Evolutionary conservation across 2,888 invertebrate species (phyloP), one percentile per base, ranked within the genome.

Genomic region (Euclidia mi): DNA sequence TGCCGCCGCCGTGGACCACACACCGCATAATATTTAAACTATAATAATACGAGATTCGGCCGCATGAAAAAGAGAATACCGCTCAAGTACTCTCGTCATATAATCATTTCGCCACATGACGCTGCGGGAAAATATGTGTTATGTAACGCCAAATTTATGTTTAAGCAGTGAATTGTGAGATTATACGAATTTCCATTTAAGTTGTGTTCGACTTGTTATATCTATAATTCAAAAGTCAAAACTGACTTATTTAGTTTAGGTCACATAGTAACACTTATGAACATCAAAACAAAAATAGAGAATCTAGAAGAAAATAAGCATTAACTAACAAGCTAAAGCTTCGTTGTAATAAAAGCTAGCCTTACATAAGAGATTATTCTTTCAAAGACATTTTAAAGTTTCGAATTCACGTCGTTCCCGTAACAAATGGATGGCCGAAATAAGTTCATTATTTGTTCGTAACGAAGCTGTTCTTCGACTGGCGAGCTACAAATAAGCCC

Each of bases 21-120:
- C 40, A 40, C 45, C 47, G 56, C 49, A 59, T 56, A 60, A 62
- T 62, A 65, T 72, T 66, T 57, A 48, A 58, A 52, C 55, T 43
- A 71, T 58, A 74, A 58, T 56, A 63, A 45, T 38, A 62, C 38
- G 45, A 62, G 47, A 60, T 51, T 56, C 44, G 38, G 43, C 20
- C 37, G 18, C 14, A 51, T 56, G 37, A 56, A 60, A 49, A 60
- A 53, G 35, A 17, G 38, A 20, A 55, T 49, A 41, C 31, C 14
- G 31, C 29, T 18, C n/a, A 18, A 44, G 51, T 51, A 53, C 51
- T 63, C 14, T 46, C 11, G 31, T 40, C 29, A 42, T 49, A 38
- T 32, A 35, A 59, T 47, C 40, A 46, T 47, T 47, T 42, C 17
- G n/a, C 11, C 37, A 41, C 51, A 20, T 52, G 47, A 18, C 31